These are phyloP conservation scores for Mixornis gularis DNA, from an alignment of 2,113 vertebrate genomes.

Conservation along the genomic window DNA sequence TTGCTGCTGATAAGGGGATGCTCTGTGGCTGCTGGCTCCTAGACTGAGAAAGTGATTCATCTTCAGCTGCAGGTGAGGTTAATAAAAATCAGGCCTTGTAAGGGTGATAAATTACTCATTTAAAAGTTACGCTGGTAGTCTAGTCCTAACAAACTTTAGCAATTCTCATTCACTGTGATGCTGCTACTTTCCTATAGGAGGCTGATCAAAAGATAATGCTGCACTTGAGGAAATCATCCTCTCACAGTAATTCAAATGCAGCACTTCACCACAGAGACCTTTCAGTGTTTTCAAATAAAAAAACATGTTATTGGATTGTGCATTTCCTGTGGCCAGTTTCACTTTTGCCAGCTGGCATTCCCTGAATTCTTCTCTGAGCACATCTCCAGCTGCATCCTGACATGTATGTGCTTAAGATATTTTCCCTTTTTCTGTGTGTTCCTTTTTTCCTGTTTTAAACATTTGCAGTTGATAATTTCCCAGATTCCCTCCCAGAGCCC, in stretches of 20 bases:
- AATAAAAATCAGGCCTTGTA: not conserved
- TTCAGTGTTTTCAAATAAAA: not conserved
- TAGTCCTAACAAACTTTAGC: not conserved
- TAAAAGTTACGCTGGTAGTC: not conserved
- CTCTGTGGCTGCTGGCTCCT: not conserved
- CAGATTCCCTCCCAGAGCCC: not conserved
- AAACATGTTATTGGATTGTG: not conserved
- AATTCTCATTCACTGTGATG: not conserved
- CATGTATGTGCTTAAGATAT: not conserved
- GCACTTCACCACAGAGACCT: not conserved
- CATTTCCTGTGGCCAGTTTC: not conserved
- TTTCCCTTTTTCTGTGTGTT: not conserved
- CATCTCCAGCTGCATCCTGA: not conserved
- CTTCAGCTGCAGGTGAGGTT: not conserved
- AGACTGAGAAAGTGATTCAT: not conserved
- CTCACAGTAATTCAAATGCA: not conserved
- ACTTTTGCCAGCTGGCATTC: not conserved
- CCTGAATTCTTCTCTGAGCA: not conserved
- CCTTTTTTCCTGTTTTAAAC: not conserved
- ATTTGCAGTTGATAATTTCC: not conserved
- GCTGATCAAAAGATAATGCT: not conserved
- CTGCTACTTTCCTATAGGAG: not conserved
- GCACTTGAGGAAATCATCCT: not conserved
- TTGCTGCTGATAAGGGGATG: not conserved
- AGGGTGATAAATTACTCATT: conserved; percentile 30